Conservation (phyloP, 1,140 invertebrate genomes). For the Drosophila nebulosa region DNA sequence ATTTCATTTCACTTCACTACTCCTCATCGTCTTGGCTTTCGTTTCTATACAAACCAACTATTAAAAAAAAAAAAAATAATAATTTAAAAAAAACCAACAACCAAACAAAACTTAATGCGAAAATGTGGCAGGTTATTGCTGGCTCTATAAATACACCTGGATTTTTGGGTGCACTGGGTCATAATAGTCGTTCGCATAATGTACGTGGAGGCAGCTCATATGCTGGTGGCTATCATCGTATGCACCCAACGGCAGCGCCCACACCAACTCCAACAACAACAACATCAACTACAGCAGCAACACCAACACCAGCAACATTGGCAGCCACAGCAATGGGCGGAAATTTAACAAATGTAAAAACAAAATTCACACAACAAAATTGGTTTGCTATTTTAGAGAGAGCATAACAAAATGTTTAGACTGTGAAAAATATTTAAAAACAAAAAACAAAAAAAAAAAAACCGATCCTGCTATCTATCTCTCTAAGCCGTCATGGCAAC, state of each 20-base stretch:
- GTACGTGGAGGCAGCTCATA: conserved; percentile 56
- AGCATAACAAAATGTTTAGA: conserved; percentile 32
- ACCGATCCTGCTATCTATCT: background rate
- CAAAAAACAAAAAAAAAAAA: too few species aligned
- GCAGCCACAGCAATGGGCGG: conserved; percentile 39
- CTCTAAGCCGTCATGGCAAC: background rate
- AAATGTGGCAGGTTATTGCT: conserved; percentile 66
- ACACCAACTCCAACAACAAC: conserved; percentile 36
- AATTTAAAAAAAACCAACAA: background rate
- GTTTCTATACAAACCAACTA: conserved; percentile 17
- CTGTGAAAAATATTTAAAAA: too few species aligned
- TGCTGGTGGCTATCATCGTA: conserved; percentile 43
- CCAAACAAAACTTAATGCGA: conserved; percentile 8
- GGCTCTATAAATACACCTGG: conserved; percentile 78
- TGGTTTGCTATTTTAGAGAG: conserved; percentile 71
- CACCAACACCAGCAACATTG: conserved; percentile 25
- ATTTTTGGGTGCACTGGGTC: conserved; percentile 71
- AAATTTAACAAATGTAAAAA: conserved; percentile 72
- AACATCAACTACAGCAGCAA: conserved; percentile 20
- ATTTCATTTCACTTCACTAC: conserved; percentile 15
- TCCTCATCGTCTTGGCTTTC: conserved; percentile 9
- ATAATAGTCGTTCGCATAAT: conserved; percentile 74
- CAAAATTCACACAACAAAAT: conserved; percentile 38
- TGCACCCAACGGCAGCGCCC: conserved; percentile 27
- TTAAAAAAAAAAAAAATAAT: background rate